These are phyloP conservation scores for Tortricodes alternella DNA, from an alignment of 2,888 invertebrate species.

Conservation along the genomic window DNA sequence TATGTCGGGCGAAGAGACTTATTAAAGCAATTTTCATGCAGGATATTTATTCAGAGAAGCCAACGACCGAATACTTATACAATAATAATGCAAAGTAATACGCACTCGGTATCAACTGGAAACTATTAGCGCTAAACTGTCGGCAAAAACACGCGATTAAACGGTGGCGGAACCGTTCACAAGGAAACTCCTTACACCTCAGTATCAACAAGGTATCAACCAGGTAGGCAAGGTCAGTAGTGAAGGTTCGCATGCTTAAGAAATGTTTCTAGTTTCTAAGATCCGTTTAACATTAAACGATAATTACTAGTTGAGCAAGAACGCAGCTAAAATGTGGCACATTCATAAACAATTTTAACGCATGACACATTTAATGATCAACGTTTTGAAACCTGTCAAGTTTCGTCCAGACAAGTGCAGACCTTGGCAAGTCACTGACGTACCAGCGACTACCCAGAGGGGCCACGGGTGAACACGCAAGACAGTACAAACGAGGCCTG, in stretches of 20 bases:
- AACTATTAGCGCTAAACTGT: conserved; percentile 5
- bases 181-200: conserved; percentile 61
- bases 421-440: conserved; percentile 19
- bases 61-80: conserved; percentile 15
- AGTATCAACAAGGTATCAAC: conserved; percentile 66
- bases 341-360: neutral
- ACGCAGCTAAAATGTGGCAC: neutral
- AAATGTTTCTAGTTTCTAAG: conserved; percentile 59
- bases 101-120: conserved; percentile 1
- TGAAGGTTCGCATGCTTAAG: conserved; percentile 68
- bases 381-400: neutral
- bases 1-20: neutral
- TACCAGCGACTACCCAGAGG: conserved; percentile 22
- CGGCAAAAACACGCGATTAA: conserved; percentile 40
- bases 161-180: conserved; percentile 62
- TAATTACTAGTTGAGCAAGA: conserved; percentile 12
- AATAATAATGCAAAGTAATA: conserved; percentile 8
- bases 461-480: conserved; percentile 45
- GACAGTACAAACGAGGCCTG: conserved; percentile 50
- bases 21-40: conserved; percentile 20
- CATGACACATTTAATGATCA: conserved; percentile 12
- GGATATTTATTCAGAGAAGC: conserved; percentile 21
- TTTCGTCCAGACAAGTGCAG: neutral
- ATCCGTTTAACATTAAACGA: conserved; percentile 39
- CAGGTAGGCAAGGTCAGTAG: conserved; percentile 33